Conservation (phyloP, 2,888 invertebrate genomes). For the Keiferia lycopersicella region DNA sequence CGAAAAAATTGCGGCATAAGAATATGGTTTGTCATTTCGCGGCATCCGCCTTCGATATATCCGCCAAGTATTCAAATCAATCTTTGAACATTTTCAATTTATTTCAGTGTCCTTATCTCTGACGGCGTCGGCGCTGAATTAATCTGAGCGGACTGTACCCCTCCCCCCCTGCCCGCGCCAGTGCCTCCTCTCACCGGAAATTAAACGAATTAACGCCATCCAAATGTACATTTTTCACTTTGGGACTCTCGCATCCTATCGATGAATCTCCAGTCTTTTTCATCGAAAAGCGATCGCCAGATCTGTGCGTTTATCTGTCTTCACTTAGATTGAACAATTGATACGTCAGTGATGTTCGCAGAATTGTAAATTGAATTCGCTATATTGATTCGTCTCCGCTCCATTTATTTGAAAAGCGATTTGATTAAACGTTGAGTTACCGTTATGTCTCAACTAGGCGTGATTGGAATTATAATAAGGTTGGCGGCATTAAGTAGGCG, state of each 20-base stretch:
- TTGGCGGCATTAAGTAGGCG: constrained; percentile 44
- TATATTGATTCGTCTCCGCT: constrained; percentile 73
- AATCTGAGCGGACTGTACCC: constrained; percentile 72
- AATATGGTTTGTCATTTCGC: constrained; percentile 61
- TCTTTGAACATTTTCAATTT: constrained; percentile 82
- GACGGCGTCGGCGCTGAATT: constrained; percentile 78
- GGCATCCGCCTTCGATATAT: constrained; percentile 67
- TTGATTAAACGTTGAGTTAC: constrained; percentile 66
- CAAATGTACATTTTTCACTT: constrained; percentile 82
- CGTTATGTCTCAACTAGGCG: constrained; percentile 60
- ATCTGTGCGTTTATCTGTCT: constrained; percentile 78
- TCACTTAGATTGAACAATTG: constrained; percentile 78
- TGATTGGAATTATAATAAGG: constrained; percentile 55
- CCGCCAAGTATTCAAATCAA: constrained; percentile 80
- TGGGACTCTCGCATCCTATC: constrained; percentile 75
- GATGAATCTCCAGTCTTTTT: constrained; percentile 77
- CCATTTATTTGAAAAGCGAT: constrained; percentile 72
- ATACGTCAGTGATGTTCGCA: constrained; percentile 77
- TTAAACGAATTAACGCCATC: constrained; percentile 83
- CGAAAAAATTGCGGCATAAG: constrained; percentile 51
- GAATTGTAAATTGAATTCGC: constrained; percentile 78
- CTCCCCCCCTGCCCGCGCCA: constrained; percentile 43
- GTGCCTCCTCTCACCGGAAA: constrained; percentile 75
- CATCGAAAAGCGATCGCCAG: constrained; percentile 70
- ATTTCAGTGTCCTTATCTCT: constrained; percentile 81